Conservation (phyloP, 2,797 vertebrate species). For the Nannoperca obscura region DNA sequence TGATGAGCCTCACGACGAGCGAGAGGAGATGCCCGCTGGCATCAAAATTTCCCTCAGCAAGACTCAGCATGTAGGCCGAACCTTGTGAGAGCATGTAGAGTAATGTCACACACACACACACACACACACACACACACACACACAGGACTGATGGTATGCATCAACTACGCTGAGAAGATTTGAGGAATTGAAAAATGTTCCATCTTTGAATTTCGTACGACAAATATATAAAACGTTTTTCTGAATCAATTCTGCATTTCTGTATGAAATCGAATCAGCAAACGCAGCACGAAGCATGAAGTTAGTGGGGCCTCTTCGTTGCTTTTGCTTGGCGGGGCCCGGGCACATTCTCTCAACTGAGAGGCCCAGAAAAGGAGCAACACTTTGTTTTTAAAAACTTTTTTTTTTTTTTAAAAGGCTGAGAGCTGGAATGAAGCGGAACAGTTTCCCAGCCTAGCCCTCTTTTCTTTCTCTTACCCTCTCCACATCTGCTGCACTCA, state of each 20-base stretch:
- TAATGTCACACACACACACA: slow-evolving; percentile 29
- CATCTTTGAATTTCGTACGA: background rate
- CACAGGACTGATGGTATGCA: background rate
- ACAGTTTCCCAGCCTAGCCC: slow-evolving; percentile 80
- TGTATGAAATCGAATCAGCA: slow-evolving; percentile 2
- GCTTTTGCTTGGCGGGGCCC: slow-evolving; percentile 38
- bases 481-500: slow-evolving; percentile 88
- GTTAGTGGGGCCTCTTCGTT: slow-evolving; percentile 23
- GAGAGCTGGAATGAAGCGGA: slow-evolving; percentile 78
- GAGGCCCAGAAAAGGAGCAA: slow-evolving; percentile 80
- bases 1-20: slow-evolving; percentile 18
- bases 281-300: slow-evolving; percentile 1
- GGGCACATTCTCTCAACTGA: slow-evolving; percentile 64
- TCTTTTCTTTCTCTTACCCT: slow-evolving; percentile 59
- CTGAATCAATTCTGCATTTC: background rate
- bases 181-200: background rate
- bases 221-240: background rate
- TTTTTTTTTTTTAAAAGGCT: slow-evolving; percentile 41
- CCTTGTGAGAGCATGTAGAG: slow-evolving; percentile 62
- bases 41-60: slow-evolving; percentile 71
- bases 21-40: slow-evolving; percentile 13
- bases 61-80: slow-evolving; percentile 58
- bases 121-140: too few species aligned
- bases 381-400: slow-evolving; percentile 58
- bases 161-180: background rate